These are phyloP conservation scores for Xylophagus ater DNA, from an alignment of 2,888 invertebrate genomes.

Conservation along the genomic window DNA sequence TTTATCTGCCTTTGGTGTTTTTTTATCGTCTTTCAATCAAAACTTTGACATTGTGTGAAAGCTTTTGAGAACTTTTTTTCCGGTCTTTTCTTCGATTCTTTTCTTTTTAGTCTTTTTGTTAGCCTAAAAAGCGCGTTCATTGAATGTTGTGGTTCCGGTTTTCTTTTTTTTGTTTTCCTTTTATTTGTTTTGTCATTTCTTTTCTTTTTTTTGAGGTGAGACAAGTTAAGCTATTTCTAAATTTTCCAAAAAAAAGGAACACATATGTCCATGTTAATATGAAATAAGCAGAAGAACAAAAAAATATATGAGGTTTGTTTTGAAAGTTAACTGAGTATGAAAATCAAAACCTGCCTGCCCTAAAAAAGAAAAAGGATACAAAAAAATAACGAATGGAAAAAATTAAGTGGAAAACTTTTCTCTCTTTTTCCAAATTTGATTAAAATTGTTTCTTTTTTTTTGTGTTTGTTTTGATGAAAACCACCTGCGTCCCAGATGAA, in stretches of 20 bases:
- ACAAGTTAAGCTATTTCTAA: neutral
- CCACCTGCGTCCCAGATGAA: slow-evolving; percentile 1
- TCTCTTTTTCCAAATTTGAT: neutral
- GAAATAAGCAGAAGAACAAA: no score
- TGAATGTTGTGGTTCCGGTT: no score
- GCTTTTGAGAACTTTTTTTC: slow-evolving; percentile 8
- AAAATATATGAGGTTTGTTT: no score
- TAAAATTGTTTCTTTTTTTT: neutral
- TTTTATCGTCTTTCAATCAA: slow-evolving; percentile 11
- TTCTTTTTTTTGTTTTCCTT: slow-evolving; percentile 5
- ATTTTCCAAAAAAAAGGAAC: neutral
- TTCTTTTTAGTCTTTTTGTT: no score
- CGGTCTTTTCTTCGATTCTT: slow-evolving; percentile 3
- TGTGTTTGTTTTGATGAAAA: neutral
- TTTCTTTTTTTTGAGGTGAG: neutral
- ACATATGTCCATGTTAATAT: neutral
- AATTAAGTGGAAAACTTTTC: slow-evolving; percentile 1
- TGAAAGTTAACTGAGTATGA: no score
- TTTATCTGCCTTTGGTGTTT: no score
- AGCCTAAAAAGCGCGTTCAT: no score
- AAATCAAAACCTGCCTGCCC: no score
- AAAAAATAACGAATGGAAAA: neutral
- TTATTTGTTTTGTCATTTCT: slow-evolving; percentile 4
- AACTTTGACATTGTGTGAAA: slow-evolving; percentile 9
- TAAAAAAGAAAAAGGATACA: no score